Evolutionary conservation across 2,113 vertebrate genomes (phyloP).

Genomic region (Tetrax tetrax): DNA sequence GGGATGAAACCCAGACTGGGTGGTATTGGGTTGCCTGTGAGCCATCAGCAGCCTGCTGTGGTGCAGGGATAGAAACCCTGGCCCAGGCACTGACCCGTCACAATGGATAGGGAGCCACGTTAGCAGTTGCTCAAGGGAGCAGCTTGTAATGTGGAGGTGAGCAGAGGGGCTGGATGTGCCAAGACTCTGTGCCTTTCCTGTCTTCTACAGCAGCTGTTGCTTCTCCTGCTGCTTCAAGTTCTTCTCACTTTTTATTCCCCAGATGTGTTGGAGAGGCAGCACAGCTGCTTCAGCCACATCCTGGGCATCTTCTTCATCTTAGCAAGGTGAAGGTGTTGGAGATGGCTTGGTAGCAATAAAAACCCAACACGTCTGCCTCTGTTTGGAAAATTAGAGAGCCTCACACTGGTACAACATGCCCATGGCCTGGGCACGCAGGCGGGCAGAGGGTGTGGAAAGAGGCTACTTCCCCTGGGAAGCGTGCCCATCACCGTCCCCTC

Average conservation of each 20-base stretch:
- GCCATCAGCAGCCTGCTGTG: fast-evolving
- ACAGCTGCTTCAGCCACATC: not conserved
- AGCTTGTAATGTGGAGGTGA: not conserved
- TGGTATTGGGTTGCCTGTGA: fast-evolving
- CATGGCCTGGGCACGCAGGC: not conserved
- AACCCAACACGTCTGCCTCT: not conserved
- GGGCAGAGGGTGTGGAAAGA: not conserved
- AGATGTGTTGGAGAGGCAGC: not conserved
- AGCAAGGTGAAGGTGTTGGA: not conserved
- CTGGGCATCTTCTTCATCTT: not conserved
- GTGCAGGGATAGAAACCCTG: not conserved
- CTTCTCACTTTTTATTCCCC: not conserved
- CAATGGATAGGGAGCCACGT: fast-evolving
- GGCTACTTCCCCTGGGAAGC: not conserved
- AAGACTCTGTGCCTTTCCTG: not conserved
- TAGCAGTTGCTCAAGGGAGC: not conserved
- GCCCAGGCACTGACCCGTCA: not conserved
- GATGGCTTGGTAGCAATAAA: not conserved
- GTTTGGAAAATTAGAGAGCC: not conserved
- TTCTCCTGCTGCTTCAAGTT: not conserved
- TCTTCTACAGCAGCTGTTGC: not conserved
- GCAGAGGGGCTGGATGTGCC: not conserved
- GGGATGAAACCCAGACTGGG: not conserved
- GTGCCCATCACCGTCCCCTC: fast-evolving
- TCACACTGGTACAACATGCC: not conserved